Conservation (phyloP, 2,113 vertebrate species). For the Empidonax alnorum region DNA sequence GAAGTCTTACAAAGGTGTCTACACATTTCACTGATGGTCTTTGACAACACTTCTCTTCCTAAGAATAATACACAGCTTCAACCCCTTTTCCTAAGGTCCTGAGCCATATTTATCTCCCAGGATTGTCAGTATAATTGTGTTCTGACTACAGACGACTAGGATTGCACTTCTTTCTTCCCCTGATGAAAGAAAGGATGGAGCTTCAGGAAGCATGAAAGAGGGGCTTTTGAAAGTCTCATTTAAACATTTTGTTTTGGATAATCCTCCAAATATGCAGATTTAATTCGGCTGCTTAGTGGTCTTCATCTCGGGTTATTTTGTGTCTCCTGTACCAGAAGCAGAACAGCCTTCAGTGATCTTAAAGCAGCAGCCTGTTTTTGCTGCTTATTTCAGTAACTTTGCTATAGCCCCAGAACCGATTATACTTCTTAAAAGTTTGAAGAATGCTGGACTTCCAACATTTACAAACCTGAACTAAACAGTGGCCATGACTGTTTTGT, state of each 20-base stretch:
- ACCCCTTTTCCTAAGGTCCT: neutral
- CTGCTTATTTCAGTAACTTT: neutral
- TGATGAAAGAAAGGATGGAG: neutral
- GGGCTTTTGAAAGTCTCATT: neutral
- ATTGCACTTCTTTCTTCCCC: neutral
- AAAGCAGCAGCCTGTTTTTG: neutral
- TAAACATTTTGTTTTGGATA: neutral
- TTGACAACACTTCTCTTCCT: conserved; percentile 27
- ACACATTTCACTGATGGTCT: conserved; percentile 33
- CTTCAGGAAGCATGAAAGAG: neutral
- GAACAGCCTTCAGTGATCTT: neutral
- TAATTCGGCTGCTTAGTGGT: neutral
- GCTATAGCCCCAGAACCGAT: neutral
- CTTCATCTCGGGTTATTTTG: neutral
- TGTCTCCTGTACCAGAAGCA: neutral
- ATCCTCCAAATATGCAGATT: neutral
- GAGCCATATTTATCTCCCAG: neutral
- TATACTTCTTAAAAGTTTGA: neutral
- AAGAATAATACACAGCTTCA: neutral
- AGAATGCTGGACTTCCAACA: neutral
- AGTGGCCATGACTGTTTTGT: neutral
- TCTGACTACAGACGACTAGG: neutral
- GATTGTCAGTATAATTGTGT: neutral
- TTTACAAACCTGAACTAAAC: neutral
- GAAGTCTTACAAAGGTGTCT: conserved; percentile 54